Percentiles rank a stretch among this genome's conserved stretches.
These are phyloP conservation scores for Episyrphus balteatus DNA, from an alignment of 1,140 invertebrate species.

Conservation along the genomic window DNA sequence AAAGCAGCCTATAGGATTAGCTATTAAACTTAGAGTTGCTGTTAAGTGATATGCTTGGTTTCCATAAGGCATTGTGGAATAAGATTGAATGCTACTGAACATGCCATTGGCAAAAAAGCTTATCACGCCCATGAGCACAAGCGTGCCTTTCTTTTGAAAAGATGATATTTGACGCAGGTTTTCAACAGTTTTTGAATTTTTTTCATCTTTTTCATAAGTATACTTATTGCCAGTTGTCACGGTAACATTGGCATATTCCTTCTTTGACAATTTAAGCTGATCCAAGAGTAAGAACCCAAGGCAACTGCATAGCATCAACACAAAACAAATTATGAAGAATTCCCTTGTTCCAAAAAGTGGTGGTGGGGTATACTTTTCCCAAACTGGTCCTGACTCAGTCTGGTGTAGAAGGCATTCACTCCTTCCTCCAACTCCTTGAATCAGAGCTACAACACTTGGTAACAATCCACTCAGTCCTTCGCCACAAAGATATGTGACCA, in stretches of 20 bases:
- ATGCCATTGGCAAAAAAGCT: slow-evolving; percentile 65
- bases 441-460: slow-evolving; percentile 72
- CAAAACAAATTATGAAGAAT: slow-evolving; percentile 62
- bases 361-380: slow-evolving; percentile 36
- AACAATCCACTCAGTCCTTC: slow-evolving; percentile 81
- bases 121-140: slow-evolving; percentile 44
- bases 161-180: slow-evolving; percentile 18
- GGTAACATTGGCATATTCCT: slow-evolving; percentile 34
- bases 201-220: slow-evolving; percentile 25
- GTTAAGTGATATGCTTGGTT: slow-evolving; percentile 69
- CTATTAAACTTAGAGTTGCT: slow-evolving; percentile 68
- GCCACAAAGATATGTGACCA: slow-evolving; percentile 53
- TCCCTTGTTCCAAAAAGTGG: slow-evolving; percentile 46
- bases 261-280: slow-evolving; percentile 32
- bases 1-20: slow-evolving; percentile 76
- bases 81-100: slow-evolving; percentile 75
- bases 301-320: slow-evolving; percentile 45
- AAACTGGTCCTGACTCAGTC: slow-evolving; percentile 22
- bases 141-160: slow-evolving; percentile 39
- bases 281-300: slow-evolving; percentile 47
- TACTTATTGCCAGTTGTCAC: slow-evolving; percentile 31
- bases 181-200: slow-evolving; percentile 28
- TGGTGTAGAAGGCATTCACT: slow-evolving; percentile 39
- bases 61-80: slow-evolving; percentile 80
- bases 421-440: slow-evolving; percentile 68